These are phyloP conservation scores for Pagetopsis macropterus DNA, from an alignment of 2,797 vertebrate species.

Conservation along the genomic window DNA sequence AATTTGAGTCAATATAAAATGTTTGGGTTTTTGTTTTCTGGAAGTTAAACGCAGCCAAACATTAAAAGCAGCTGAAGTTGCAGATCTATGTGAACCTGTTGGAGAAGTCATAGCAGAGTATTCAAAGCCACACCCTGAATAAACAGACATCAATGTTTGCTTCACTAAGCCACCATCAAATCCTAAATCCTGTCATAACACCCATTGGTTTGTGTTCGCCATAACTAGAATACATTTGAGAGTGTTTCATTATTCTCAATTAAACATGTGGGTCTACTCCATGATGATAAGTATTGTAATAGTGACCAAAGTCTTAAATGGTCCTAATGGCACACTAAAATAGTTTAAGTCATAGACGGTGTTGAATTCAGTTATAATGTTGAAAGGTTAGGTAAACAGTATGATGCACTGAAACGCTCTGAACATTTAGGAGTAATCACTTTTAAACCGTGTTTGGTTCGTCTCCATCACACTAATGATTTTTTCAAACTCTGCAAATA, in stretches of 20 bases:
- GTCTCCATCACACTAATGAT: neutral
- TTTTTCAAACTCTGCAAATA: neutral
- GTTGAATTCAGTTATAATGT: slow-evolving; percentile 5
- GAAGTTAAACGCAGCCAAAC: too few species aligned
- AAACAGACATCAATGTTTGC: neutral
- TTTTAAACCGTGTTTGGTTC: neutral
- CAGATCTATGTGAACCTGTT: neutral
- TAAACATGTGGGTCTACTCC: neutral
- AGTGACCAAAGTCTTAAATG: neutral
- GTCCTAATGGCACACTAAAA: neutral
- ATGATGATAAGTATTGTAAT: neutral
- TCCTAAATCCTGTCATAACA: neutral
- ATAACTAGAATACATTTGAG: slow-evolving; percentile 1
- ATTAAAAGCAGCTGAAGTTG: too few species aligned
- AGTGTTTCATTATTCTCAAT: neutral
- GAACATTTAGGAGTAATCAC: neutral
- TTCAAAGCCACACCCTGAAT: neutral
- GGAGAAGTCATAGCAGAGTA: neutral
- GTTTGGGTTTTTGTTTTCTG: too few species aligned
- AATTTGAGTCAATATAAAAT: neutral
- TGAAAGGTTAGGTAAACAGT: slow-evolving; percentile 9
- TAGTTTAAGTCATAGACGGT: neutral
- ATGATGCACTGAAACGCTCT: neutral
- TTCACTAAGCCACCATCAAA: neutral
- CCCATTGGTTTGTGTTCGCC: neutral